A percentile compares a stretch with the other conserved stretches of the same genome.
These are phyloP conservation scores for Papilio xuthus DNA, from an alignment of 1,140 invertebrate genomes.

Conservation along the genomic window DNA sequence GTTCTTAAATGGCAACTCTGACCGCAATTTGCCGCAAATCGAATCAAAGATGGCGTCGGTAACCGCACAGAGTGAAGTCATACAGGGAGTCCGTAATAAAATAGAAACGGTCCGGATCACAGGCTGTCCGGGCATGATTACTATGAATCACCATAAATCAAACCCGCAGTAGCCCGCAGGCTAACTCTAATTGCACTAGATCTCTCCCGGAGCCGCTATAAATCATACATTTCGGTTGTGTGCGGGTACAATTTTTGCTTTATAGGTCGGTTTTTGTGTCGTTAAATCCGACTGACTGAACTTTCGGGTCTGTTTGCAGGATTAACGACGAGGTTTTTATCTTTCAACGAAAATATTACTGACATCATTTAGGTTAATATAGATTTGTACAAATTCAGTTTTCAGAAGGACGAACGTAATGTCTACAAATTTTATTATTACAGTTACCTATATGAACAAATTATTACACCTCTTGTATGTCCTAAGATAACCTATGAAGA, in stretches of 20 bases:
- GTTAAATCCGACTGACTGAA: constrained; percentile 55
- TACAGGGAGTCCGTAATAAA: constrained; percentile 64
- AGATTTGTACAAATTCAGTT: not conserved
- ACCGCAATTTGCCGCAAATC: constrained; percentile 53
- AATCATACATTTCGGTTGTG: constrained; percentile 68
- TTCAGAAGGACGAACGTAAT: not conserved
- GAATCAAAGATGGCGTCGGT: constrained; percentile 64
- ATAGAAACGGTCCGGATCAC: constrained; percentile 65
- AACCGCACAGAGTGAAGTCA: constrained; percentile 56
- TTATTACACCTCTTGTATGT: too few species aligned
- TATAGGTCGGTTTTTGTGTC: constrained; percentile 52
- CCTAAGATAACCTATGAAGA: too few species aligned
- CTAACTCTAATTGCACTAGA: constrained; percentile 68
- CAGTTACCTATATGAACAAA: not conserved
- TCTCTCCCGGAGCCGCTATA: constrained; percentile 59
- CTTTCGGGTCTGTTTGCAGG: constrained; percentile 41
- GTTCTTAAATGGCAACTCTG: constrained; percentile 23
- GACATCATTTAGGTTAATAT: not conserved
- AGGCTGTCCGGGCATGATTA: constrained; percentile 67
- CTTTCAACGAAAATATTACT: constrained; percentile 24
- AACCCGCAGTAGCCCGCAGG: constrained; percentile 71
- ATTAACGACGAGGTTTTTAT: constrained; percentile 50
- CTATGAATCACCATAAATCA: constrained; percentile 75
- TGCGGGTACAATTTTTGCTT: constrained; percentile 63
- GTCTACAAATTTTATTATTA: not conserved